These are phyloP conservation scores for Leuciscus waleckii DNA, from an alignment of 2,797 vertebrate species.

Conservation along the genomic window DNA sequence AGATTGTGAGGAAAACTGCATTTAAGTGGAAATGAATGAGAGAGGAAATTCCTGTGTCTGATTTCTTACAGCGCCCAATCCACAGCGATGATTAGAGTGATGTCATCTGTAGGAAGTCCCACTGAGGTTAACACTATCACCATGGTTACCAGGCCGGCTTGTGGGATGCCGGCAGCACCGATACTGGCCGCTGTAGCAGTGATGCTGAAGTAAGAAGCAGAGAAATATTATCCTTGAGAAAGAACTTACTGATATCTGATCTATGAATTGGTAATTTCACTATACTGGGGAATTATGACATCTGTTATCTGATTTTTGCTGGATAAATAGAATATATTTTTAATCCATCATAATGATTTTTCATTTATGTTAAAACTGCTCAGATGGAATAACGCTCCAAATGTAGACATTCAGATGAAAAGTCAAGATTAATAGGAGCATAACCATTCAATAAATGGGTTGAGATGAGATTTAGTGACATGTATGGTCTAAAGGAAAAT, in stretches of 20 bases:
- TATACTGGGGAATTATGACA: background rate
- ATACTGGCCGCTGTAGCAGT: conserved; percentile 98
- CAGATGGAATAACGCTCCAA: background rate
- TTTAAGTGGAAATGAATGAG: background rate
- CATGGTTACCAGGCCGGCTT: conserved; percentile 98
- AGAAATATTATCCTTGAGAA: background rate
- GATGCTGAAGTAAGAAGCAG: conserved; percentile 80
- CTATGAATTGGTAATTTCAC: background rate
- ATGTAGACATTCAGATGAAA: background rate
- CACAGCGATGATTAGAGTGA: conserved; percentile 94
- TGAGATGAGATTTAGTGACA: background rate
- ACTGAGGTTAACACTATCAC: conserved; percentile 98
- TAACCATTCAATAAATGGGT: background rate
- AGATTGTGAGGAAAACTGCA: background rate
- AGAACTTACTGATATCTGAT: background rate
- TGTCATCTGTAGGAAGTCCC: conserved; percentile 96
- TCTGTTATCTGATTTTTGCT: background rate
- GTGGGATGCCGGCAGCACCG: conserved; percentile 95
- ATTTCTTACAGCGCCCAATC: conserved; percentile 97
- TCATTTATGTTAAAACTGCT: background rate
- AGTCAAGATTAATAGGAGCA: background rate
- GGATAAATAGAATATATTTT: no score
- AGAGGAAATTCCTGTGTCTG: background rate
- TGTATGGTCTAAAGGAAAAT: background rate
- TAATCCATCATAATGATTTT: background rate